phyloP scores from a whole-genome alignment of 2,888 invertebrate genomes.

The Glomeris marginata region DNA sequence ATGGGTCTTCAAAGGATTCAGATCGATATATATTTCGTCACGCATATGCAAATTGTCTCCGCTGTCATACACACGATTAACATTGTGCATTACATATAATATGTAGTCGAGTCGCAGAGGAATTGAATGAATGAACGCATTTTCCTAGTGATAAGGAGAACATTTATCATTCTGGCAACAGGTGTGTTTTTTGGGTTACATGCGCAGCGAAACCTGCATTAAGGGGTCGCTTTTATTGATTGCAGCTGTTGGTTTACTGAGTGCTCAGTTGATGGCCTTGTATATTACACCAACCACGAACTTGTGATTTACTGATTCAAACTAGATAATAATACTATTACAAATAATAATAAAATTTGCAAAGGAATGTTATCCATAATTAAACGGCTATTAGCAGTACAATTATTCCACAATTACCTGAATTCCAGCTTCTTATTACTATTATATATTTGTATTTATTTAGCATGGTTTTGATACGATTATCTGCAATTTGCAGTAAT shows the following conservation, averaged over 20 bases:
- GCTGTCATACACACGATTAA: too few relatives aligned
- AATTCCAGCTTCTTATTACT: conserved; percentile 2
- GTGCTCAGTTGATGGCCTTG: conserved; percentile 1
- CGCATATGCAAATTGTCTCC: too few relatives aligned
- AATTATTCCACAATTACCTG: neutral
- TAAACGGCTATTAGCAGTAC: neutral
- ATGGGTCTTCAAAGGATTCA: too few relatives aligned
- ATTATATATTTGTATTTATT: too few relatives aligned
- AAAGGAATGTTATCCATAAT: neutral
- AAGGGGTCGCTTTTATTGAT: neutral
- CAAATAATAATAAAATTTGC: neutral
- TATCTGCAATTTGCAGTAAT: neutral
- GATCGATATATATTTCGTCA: too few relatives aligned
- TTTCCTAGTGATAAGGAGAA: neutral
- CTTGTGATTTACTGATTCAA: neutral
- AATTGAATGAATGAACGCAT: too few relatives aligned
- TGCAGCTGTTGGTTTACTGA: neutral
- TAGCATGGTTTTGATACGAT: neutral
- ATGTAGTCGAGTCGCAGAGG: too few relatives aligned
- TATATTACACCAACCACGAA: neutral
- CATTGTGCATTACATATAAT: too few relatives aligned
- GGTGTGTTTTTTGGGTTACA: neutral
- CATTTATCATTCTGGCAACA: neutral
- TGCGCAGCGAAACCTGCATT: neutral
- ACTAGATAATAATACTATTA: neutral